These are phyloP conservation scores for Tholera decimalis DNA, from an alignment of 2,888 invertebrate species.

Conservation along the genomic window DNA sequence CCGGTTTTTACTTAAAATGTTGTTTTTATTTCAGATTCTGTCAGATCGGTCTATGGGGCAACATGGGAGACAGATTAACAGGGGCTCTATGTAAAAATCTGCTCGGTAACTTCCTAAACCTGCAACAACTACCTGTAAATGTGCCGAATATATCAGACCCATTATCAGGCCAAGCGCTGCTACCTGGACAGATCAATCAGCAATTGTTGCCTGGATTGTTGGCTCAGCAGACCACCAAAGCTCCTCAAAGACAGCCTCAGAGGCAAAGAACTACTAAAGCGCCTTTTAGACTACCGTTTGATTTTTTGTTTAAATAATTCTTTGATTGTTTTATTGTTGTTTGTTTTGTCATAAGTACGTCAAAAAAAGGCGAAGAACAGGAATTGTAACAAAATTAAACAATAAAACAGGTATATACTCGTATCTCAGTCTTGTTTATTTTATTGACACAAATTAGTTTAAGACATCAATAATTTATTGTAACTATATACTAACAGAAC, in stretches of 20 bases:
- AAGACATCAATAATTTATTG: not conserved
- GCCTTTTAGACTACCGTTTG: conserved; percentile 62
- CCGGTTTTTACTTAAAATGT: not conserved
- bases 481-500: not conserved
- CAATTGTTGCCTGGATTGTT: conserved; percentile 36
- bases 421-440: too few species aligned
- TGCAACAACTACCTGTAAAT: conserved; percentile 62
- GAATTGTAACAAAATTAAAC: conserved; percentile 22
- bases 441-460: conserved; percentile 4
- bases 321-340: not conserved
- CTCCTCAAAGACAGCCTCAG: conserved; percentile 40
- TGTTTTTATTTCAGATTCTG: conserved; percentile 89
- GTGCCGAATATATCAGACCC: conserved; percentile 49
- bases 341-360: conserved; percentile 7
- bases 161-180: conserved; percentile 7
- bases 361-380: not conserved
- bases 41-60: conserved; percentile 94
- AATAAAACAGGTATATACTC: not conserved
- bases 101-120: conserved; percentile 77
- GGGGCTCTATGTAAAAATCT: conserved; percentile 89
- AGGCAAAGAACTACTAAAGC: conserved; percentile 50
- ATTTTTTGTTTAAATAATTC: conserved; percentile 52
- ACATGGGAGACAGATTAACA: conserved; percentile 91
- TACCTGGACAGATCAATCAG: conserved; percentile 33
- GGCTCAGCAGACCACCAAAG: conserved; percentile 24